Conservation (phyloP, 2,113 vertebrate genomes). For the Neodontobutis hainanensis region DNA sequence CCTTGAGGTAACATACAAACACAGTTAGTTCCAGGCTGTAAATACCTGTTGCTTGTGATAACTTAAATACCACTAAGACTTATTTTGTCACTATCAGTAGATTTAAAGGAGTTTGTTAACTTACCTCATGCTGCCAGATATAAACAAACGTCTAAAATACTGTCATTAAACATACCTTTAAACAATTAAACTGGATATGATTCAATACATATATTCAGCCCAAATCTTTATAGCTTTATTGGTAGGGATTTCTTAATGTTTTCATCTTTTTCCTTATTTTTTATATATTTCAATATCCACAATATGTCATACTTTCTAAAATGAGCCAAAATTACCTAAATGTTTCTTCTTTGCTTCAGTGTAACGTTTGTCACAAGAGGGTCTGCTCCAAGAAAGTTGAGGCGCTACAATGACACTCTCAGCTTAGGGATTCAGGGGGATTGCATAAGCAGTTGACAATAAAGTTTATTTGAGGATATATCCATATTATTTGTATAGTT, state of each 20-base stretch:
- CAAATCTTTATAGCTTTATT: too few relatives aligned
- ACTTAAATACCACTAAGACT: neutral
- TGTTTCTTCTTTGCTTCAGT: neutral
- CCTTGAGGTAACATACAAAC: constrained; percentile 63
- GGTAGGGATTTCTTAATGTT: too few relatives aligned
- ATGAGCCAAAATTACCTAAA: too few relatives aligned
- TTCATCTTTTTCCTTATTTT: too few relatives aligned
- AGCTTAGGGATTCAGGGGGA: constrained; percentile 17
- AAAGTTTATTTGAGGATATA: neutral
- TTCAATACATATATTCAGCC: too few relatives aligned
- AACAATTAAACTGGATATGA: too few relatives aligned
- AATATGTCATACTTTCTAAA: too few relatives aligned
- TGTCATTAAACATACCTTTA: too few relatives aligned
- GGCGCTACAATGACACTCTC: constrained; percentile 49
- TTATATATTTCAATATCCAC: too few relatives aligned
- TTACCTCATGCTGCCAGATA: neutral
- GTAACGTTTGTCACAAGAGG: neutral
- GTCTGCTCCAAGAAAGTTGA: constrained; percentile 14
- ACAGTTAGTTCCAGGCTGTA: constrained; percentile 58
- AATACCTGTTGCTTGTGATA: constrained; percentile 45
- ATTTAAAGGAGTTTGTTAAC: neutral
- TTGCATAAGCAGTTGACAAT: constrained; percentile 38
- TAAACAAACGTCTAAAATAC: too few relatives aligned
- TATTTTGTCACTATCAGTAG: neutral
- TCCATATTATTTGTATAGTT: neutral